Conservation (phyloP, 2,113 vertebrate genomes). For the Dascyllus trimaculatus region DNA sequence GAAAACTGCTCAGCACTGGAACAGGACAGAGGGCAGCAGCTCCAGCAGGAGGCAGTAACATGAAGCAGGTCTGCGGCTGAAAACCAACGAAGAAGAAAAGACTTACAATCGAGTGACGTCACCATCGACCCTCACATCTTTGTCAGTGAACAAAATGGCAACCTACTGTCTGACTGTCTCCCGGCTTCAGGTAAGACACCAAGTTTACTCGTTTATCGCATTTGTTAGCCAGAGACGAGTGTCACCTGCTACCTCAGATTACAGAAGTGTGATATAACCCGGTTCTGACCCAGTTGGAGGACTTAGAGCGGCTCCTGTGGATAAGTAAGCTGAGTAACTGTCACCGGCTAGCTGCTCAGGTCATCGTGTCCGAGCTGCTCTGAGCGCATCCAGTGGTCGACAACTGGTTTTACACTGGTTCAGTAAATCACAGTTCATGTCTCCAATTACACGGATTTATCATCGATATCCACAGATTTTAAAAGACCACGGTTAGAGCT, state of each 20-base stretch:
- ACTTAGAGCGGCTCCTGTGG: rapidly evolving
- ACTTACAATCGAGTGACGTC: constrained; percentile 78
- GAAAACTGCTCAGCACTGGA: too few species aligned
- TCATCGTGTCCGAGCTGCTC: constrained; percentile 79
- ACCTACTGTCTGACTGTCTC: constrained; percentile 91
- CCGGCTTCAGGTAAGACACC: constrained; percentile 90
- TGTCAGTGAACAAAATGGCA: constrained; percentile 99
- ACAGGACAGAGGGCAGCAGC: too few species aligned
- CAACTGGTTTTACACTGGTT: neutral
- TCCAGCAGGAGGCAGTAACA: neutral
- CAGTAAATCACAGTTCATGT: neutral
- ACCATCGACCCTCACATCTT: constrained; percentile 90
- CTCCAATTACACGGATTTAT: neutral
- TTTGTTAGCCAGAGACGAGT: neutral
- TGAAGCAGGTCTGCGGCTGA: neutral
- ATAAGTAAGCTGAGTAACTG: neutral
- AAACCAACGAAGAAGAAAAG: neutral
- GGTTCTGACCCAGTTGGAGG: rapidly evolving
- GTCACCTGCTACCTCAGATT: neutral
- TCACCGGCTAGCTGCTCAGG: constrained; percentile 69
- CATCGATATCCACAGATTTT: rapidly evolving
- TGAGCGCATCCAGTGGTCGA: constrained; percentile 14
- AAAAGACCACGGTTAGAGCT: rapidly evolving
- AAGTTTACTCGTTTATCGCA: neutral
- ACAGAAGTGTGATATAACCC: rapidly evolving